Conservation (phyloP, 2,888 invertebrate species). For the Monochamus alternatus region DNA sequence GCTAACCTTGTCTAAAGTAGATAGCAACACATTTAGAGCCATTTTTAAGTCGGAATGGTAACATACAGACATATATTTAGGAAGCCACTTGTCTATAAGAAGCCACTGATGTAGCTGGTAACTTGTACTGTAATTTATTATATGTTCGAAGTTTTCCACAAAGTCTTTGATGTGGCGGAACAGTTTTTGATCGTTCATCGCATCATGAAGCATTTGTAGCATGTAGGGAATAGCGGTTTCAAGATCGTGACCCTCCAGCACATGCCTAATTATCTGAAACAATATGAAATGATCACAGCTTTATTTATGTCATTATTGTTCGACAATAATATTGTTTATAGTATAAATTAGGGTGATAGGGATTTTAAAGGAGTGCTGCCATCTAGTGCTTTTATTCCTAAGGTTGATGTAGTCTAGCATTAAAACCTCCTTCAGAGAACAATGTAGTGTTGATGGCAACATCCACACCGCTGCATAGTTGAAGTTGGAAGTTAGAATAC, state of each 20-base stretch:
- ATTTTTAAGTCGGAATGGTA: constrained; percentile 61
- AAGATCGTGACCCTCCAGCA: constrained; percentile 58
- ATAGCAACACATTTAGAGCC: constrained; percentile 60
- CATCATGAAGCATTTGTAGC: constrained; percentile 58
- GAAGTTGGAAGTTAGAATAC: not conserved
- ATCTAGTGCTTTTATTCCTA: too few species aligned
- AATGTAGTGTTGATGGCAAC: too few species aligned
- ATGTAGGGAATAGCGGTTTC: constrained; percentile 58
- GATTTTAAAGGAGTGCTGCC: too few species aligned
- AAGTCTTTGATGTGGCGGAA: constrained; percentile 63
- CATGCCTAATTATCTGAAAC: constrained; percentile 61
- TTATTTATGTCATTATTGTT: not conserved
- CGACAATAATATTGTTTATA: too few species aligned
- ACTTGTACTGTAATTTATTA: constrained; percentile 59
- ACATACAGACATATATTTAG: constrained; percentile 63
- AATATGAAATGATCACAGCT: not conserved
- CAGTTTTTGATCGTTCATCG: constrained; percentile 57
- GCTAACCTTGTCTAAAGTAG: constrained; percentile 57
- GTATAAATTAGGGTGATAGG: too few species aligned
- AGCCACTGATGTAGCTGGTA: constrained; percentile 63
- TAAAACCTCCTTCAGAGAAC: too few species aligned
- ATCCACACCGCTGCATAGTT: too few species aligned
- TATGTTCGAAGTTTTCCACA: constrained; percentile 57
- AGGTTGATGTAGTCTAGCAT: too few species aligned
- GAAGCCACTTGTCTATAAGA: constrained; percentile 65